Percentiles rank a stretch among this genome's conserved stretches.
Evolutionary conservation across 2,888 invertebrate genomes (phyloP).

Genomic region (Acheta domesticus): DNA sequence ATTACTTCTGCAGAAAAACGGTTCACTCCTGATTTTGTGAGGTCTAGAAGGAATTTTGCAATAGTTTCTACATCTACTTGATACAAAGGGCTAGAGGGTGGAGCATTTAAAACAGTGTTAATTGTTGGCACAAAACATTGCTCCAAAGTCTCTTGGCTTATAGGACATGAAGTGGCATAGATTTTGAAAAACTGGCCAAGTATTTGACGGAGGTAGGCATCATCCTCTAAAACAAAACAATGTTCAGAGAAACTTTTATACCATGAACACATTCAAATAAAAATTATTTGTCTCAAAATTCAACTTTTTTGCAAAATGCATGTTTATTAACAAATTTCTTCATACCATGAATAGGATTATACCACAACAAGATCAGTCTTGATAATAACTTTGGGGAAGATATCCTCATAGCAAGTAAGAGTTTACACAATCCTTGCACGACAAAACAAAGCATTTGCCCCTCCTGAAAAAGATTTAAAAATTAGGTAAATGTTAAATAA

Average conservation of each 20-base stretch:
- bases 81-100: constrained; percentile 68
- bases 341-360: constrained; percentile 70
- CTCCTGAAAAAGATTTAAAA: constrained; percentile 53
- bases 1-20: neutral
- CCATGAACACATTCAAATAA: too few species aligned
- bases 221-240: constrained; percentile 52
- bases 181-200: constrained; percentile 68
- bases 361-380: constrained; percentile 73
- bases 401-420: constrained; percentile 63
- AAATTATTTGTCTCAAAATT: too few species aligned
- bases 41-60: constrained; percentile 69
- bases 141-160: constrained; percentile 58
- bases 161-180: constrained; percentile 53
- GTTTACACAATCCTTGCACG: constrained; percentile 66
- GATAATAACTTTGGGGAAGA: constrained; percentile 65
- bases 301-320: too few species aligned
- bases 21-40: constrained; percentile 54
- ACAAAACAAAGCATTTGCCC: constrained; percentile 46
- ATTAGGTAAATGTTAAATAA: too few species aligned
- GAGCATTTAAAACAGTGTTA: constrained; percentile 67
- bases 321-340: too few species aligned
- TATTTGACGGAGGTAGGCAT: constrained; percentile 62
- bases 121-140: constrained; percentile 73
- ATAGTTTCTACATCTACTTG: constrained; percentile 73
- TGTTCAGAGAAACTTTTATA: neutral